These are phyloP conservation scores for Epirrhoe tristata DNA, from an alignment of 2,888 invertebrate species.

Conservation along the genomic window DNA sequence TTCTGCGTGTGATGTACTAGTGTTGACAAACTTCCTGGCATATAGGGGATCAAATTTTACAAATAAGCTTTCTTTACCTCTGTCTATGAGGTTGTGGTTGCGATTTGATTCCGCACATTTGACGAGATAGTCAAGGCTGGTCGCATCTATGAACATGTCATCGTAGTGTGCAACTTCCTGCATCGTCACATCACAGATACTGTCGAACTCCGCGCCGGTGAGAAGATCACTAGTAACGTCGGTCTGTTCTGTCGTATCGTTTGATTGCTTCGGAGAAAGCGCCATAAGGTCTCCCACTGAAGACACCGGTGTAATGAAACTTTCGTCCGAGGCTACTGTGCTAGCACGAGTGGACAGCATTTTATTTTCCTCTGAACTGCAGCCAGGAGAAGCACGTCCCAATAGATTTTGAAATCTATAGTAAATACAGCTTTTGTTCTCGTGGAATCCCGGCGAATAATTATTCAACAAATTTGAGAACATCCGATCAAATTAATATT, in stretches of 20 bases:
- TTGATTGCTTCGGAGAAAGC: constrained; percentile 64
- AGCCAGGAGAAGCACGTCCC: constrained; percentile 48
- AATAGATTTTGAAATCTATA: constrained; percentile 62
- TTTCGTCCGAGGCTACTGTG: constrained; percentile 64
- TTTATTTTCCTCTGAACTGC: constrained; percentile 37
- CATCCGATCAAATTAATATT: constrained; percentile 55
- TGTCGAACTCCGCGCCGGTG: constrained; percentile 72
- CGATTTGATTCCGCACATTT: constrained; percentile 75
- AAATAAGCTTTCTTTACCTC: constrained; percentile 87
- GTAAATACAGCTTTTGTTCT: constrained; percentile 61
- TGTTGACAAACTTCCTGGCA: constrained; percentile 57
- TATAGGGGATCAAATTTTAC: constrained; percentile 87
- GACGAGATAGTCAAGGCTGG: constrained; percentile 83
- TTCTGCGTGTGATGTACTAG: constrained; percentile 51
- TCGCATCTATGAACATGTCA: constrained; percentile 85
- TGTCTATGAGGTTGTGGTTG: constrained; percentile 65
- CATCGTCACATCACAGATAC: constrained; percentile 78
- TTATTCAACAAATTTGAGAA: constrained; percentile 60
- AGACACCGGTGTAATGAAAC: constrained; percentile 69
- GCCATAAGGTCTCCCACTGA: constrained; percentile 74
- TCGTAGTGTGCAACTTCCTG: constrained; percentile 68
- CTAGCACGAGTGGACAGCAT: constrained; percentile 65
- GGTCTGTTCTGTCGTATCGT: constrained; percentile 51
- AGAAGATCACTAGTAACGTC: constrained; percentile 70
- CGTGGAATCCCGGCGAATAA: constrained; percentile 52